Conservation (phyloP, 2,888 invertebrate genomes). For the Dryocosmus kuriphilus region DNA sequence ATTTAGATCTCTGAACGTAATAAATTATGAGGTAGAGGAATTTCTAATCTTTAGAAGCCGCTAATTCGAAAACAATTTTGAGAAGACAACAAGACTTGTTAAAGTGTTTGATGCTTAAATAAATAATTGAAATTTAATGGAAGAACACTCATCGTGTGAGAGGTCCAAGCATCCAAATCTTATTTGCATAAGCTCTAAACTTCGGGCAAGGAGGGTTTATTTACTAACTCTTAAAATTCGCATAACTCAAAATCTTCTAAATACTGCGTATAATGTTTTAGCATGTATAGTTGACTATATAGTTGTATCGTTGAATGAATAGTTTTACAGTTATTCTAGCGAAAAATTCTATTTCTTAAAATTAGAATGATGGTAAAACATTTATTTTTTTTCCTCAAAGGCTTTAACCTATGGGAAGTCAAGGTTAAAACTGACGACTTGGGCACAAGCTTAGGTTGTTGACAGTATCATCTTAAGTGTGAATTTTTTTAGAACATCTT, state of each 20-base stretch:
- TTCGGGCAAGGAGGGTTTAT: background rate
- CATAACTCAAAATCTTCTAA: background rate
- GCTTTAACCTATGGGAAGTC: background rate
- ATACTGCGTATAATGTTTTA: background rate
- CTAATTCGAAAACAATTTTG: background rate
- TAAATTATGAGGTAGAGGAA: too few species aligned
- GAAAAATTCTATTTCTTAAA: background rate
- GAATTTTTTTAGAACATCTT: conserved; percentile 13
- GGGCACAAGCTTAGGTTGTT: conserved; percentile 3
- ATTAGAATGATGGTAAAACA: background rate
- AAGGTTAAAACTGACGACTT: conserved; percentile 26
- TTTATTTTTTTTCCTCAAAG: background rate
- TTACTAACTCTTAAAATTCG: background rate
- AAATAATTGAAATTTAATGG: background rate
- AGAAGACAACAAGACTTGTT: too few species aligned
- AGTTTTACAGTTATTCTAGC: too few species aligned
- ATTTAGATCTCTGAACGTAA: background rate
- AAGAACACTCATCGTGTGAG: background rate
- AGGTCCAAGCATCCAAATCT: background rate
- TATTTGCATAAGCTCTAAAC: background rate
- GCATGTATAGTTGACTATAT: too few species aligned
- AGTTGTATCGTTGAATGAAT: too few species aligned
- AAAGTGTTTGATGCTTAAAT: too few species aligned
- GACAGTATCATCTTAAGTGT: conserved; percentile 4
- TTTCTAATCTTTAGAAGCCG: background rate